phyloP scores from a whole-genome alignment of 2,113 vertebrate species.

The Macheiramphus alcinus region DNA sequence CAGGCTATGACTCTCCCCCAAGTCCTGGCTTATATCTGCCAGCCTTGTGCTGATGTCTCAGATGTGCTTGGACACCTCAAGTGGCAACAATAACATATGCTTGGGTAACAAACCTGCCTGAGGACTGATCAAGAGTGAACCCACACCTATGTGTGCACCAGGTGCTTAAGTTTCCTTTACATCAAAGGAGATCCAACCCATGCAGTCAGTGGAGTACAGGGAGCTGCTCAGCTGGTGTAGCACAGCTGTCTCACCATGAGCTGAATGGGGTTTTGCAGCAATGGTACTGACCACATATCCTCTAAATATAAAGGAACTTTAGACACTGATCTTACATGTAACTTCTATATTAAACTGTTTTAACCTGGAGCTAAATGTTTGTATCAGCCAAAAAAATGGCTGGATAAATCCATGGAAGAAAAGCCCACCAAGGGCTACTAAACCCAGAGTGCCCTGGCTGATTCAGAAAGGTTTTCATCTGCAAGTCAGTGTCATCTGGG shows the following conservation, averaged over 20 bases:
- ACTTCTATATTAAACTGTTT: neutral
- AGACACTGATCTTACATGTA: neutral
- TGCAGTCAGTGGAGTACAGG: neutral
- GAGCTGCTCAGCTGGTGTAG: neutral
- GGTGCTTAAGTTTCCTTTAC: neutral
- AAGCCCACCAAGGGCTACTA: neutral
- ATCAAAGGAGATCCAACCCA: neutral
- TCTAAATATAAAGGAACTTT: neutral
- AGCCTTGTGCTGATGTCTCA: neutral
- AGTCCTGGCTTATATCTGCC: neutral
- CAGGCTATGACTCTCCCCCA: neutral
- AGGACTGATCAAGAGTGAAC: neutral
- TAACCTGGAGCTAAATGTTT: neutral
- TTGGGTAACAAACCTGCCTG: neutral
- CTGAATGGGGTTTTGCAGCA: neutral
- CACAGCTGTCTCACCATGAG: neutral
- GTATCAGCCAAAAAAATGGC: neutral
- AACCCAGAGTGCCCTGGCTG: neutral
- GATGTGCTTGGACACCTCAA: neutral
- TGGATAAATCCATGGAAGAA: neutral
- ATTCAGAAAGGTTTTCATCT: neutral
- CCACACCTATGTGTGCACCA: neutral
- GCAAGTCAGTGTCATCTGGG: neutral
- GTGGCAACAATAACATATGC: neutral
- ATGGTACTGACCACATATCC: neutral